Percentiles rank a stretch among this genome's conserved stretches.
Evolutionary conservation across 2,113 vertebrate species (phyloP).

Genomic region (Cygnus buccinator): DNA sequence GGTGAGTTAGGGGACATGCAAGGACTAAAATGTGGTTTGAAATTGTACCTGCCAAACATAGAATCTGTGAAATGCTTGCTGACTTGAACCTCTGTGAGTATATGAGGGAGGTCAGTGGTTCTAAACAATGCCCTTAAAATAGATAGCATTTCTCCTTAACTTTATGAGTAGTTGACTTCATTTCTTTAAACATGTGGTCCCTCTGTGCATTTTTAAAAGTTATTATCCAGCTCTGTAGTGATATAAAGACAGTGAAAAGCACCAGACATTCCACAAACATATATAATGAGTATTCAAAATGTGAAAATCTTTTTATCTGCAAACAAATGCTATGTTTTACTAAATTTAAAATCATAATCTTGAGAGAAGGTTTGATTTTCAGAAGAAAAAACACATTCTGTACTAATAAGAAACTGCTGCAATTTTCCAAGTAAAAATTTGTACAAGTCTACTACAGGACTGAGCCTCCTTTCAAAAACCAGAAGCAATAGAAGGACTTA

Average conservation of each 20-base stretch:
- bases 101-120: not conserved
- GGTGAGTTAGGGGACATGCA: not conserved
- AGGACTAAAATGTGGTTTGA: not conserved
- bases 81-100: not conserved
- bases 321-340: not conserved
- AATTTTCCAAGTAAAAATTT: not conserved
- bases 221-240: not conserved
- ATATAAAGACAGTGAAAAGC: not conserved
- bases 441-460: not conserved
- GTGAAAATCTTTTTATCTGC: not conserved
- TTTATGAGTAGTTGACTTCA: not conserved
- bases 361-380: not conserved
- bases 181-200: not conserved
- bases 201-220: not conserved
- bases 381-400: not conserved
- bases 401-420: not conserved
- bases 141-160: not conserved
- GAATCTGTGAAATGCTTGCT: not conserved
- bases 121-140: not conserved
- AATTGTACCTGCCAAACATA: not conserved
- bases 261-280: not conserved
- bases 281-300: not conserved
- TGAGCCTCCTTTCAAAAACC: not conserved
- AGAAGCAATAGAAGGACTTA: not conserved
- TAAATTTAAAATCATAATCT: not conserved